Conservation (phyloP, 2,888 invertebrate genomes). For the Resseliella maxima region DNA sequence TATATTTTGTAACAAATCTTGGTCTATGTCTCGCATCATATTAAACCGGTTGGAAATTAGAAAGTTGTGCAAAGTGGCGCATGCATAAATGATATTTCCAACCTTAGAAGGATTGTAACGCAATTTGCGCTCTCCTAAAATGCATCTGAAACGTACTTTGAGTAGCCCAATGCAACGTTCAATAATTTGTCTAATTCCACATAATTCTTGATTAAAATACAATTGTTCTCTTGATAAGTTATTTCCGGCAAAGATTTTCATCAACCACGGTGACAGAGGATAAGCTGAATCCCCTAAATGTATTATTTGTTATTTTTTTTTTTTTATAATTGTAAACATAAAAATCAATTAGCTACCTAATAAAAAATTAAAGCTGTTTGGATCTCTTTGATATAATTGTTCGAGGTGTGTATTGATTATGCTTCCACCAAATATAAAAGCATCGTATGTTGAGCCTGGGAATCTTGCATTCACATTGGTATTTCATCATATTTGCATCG, state of each 20-base stretch:
- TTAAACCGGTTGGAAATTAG: not conserved
- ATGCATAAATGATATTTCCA: not conserved
- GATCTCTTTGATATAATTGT: not conserved
- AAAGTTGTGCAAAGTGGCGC: conserved; percentile 23
- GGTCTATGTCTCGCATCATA: not conserved
- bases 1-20: not conserved
- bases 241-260: not conserved
- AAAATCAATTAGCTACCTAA: not conserved
- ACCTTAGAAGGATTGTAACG: not conserved
- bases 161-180: not conserved
- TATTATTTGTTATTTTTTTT: not conserved
- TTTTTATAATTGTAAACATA: too few species aligned
- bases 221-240: not conserved
- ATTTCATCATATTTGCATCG: not conserved
- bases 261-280: conserved; percentile 28
- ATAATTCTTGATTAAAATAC: not conserved
- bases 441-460: conserved; percentile 53
- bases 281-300: conserved; percentile 12
- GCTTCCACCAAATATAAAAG: not conserved
- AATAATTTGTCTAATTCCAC: not conserved
- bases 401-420: not conserved
- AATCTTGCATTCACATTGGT: conserved; percentile 25
- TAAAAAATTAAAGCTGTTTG: not conserved
- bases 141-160: not conserved
- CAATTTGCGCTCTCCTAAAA: not conserved